A percentile compares a stretch with the other conserved stretches of the same genome.
These are phyloP conservation scores for Drosophila lutescens DNA, from an alignment of 2,888 invertebrate species.

Conservation along the genomic window DNA sequence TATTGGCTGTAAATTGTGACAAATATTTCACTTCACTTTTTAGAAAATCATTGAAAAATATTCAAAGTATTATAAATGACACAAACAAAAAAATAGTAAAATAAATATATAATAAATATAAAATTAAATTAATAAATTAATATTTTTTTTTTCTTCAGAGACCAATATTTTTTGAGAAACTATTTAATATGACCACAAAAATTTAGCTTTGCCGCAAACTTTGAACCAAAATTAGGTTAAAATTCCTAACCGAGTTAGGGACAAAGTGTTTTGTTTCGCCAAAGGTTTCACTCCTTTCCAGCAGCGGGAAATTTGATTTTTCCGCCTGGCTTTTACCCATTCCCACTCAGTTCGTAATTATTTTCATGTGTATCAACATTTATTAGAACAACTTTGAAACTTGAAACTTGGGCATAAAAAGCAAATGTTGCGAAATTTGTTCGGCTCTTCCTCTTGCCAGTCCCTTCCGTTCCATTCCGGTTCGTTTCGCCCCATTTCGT, in stretches of 20 bases:
- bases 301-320: background rate
- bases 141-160: background rate
- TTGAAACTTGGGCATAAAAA: conserved; percentile 18
- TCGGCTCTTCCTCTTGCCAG: background rate
- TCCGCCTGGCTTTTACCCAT: background rate
- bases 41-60: too few relatives aligned
- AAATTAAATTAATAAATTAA: too few relatives aligned
- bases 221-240: background rate
- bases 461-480: conserved; percentile 18
- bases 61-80: too few relatives aligned
- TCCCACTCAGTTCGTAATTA: conserved; percentile 12
- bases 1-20: background rate
- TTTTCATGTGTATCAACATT: conserved; percentile 21
- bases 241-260: background rate
- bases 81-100: too few relatives aligned
- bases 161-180: background rate
- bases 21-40: too few relatives aligned
- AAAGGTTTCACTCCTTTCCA: conserved; percentile 5
- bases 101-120: too few relatives aligned
- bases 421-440: conserved; percentile 27
- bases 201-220: background rate
- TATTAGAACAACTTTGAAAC: conserved; percentile 19
- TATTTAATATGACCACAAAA: background rate
- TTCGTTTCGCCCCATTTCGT: conserved; percentile 33
- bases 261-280: background rate